phyloP scores from a whole-genome alignment of 37 sponge, comb jelly and placozoan species.

The Dysidea cf. avara region DNA sequence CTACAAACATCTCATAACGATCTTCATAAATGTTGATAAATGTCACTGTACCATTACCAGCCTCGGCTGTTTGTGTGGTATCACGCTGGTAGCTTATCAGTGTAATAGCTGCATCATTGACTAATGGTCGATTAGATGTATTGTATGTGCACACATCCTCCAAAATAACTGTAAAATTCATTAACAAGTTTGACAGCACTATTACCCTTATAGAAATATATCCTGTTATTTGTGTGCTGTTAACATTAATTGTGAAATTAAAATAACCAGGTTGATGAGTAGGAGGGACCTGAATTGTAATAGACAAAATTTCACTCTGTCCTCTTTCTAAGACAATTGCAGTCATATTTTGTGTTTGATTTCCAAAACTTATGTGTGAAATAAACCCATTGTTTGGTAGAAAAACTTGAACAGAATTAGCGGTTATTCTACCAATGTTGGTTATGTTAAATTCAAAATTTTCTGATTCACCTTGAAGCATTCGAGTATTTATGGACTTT shows the following conservation, averaged over 20 bases:
- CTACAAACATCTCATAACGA: no score
- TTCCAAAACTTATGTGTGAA: constrained; percentile 38
- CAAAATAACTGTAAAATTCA: constrained; percentile 45
- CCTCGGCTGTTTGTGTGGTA: no score
- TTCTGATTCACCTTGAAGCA: constrained; percentile 19
- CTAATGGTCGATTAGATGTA: constrained; percentile 20
- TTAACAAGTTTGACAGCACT: constrained; percentile 21
- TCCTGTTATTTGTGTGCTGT: constrained; percentile 2
- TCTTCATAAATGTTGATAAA: no score
- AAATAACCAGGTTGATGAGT: constrained; percentile 13
- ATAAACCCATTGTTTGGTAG: constrained; percentile 9
- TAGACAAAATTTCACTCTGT: constrained; percentile 23
- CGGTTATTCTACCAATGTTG: constrained; percentile 27
- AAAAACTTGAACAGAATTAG: constrained; percentile 8
- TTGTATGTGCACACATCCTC: no score
- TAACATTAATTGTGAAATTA: constrained; percentile 1
- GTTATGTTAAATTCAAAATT: constrained; percentile 38
- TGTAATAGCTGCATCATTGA: no score
- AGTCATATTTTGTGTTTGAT: background rate
- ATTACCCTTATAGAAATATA: background rate
- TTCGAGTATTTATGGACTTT: constrained; percentile 12
- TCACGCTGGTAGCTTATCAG: no score
- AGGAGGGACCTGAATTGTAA: background rate
- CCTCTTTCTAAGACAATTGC: constrained; percentile 11
- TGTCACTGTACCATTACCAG: no score